Evolutionary conservation across 2,797 vertebrate genomes (phyloP).

Genomic region (Rhinophrynus dorsalis): DNA sequence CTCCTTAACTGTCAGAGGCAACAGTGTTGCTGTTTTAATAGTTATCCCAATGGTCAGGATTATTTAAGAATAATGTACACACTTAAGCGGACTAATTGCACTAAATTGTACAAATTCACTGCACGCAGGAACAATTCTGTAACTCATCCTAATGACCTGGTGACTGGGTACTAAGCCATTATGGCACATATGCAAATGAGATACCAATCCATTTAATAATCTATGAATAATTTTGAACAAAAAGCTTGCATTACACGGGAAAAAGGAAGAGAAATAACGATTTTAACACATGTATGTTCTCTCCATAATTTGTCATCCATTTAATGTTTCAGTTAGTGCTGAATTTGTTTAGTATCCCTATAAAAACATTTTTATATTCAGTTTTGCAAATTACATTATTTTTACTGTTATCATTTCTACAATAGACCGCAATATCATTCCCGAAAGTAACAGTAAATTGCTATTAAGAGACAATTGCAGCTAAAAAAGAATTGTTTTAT

Average conservation of each 20-base stretch:
- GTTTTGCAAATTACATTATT: slow-evolving; percentile 12
- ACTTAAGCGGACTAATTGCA: not conserved
- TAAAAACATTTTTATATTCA: slow-evolving; percentile 6
- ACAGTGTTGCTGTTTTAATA: slow-evolving; percentile 11
- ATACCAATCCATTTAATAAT: slow-evolving; percentile 25
- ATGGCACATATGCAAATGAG: slow-evolving; percentile 22
- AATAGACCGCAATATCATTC: not conserved
- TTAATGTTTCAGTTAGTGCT: not conserved
- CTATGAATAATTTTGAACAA: slow-evolving; percentile 4
- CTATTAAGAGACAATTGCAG: not conserved
- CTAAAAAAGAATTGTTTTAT: not conserved
- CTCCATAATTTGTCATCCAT: not conserved
- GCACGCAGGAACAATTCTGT: not conserved
- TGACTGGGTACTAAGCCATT: not conserved
- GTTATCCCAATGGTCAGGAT: not conserved
- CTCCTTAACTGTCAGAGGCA: slow-evolving; percentile 4
- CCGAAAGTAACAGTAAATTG: not conserved
- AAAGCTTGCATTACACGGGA: not conserved
- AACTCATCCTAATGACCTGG: slow-evolving; percentile 30
- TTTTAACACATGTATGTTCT: not conserved
- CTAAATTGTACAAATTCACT: not conserved
- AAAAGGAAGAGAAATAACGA: not conserved
- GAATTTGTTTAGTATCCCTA: slow-evolving; percentile 19
- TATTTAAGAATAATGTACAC: not conserved
- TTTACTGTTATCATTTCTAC: slow-evolving; percentile 2